Evolutionary conservation across 2,113 vertebrate species (phyloP).

Genomic region (Pangasianodon hypophthalmus): DNA sequence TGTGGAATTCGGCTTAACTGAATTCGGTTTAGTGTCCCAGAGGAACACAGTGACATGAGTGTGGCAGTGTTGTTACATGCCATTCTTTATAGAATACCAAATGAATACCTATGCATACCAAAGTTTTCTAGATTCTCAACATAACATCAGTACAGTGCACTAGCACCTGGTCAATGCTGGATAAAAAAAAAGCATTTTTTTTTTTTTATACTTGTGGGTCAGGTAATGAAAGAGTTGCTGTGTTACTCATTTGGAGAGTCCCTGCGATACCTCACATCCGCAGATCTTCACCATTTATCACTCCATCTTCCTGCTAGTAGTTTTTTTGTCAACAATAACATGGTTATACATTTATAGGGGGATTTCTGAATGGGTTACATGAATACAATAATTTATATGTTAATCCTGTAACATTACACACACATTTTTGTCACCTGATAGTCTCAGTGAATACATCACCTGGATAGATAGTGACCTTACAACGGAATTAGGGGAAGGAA

Average conservation of each 20-base stretch:
- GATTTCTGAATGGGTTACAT: conserved; percentile 10
- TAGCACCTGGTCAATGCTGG: neutral
- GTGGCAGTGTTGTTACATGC: neutral
- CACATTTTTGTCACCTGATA: conserved; percentile 1
- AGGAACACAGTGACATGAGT: neutral
- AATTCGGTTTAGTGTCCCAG: conserved; percentile 7
- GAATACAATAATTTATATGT: conserved; percentile 32
- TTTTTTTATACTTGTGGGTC: neutral
- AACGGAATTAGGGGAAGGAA: neutral
- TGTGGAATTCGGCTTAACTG: conserved; percentile 15
- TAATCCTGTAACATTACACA: conserved; percentile 24
- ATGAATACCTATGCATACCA: too few species aligned
- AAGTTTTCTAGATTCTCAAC: neutral
- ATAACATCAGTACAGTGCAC: neutral
- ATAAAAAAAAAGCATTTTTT: neutral
- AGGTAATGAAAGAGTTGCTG: conserved; percentile 62
- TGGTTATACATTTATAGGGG: conserved; percentile 19
- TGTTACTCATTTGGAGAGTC: conserved; percentile 56
- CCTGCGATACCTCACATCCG: conserved; percentile 63
- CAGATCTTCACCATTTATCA: conserved; percentile 62
- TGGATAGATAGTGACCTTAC: neutral
- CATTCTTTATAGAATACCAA: conserved; percentile 5
- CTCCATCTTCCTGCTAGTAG: conserved; percentile 64
- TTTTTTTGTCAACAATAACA: conserved; percentile 22
- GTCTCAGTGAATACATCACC: neutral